Evolutionary conservation across 2,113 vertebrate genomes (phyloP).

Genomic region (Pseudorasbora parva): DNA sequence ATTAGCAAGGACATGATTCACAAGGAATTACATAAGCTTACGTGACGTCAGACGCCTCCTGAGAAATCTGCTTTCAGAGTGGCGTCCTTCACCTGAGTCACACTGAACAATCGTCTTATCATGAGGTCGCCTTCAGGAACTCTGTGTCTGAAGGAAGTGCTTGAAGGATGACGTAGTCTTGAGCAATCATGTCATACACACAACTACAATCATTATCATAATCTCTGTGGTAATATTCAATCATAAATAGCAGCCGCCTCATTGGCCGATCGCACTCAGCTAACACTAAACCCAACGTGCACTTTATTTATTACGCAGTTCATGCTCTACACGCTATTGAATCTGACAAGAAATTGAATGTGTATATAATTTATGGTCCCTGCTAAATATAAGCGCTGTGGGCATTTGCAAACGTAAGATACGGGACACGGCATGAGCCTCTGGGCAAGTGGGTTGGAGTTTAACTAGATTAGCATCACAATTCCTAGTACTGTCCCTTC

Average conservation of each 20-base stretch:
- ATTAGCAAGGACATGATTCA: slow-evolving; percentile 24
- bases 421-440: neutral
- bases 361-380: slow-evolving; percentile 45
- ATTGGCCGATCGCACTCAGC: neutral
- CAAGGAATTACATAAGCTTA: neutral
- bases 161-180: neutral
- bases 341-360: slow-evolving; percentile 29
- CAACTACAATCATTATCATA: slow-evolving; percentile 11
- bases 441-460: neutral
- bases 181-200: neutral
- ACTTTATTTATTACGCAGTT: neutral
- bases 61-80: neutral
- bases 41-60: neutral
- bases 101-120: neutral
- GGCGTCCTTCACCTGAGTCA: neutral
- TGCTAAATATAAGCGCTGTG: slow-evolving; percentile 32
- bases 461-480: too few species aligned
- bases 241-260: neutral
- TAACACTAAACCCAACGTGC: neutral
- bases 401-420: neutral
- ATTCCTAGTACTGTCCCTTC: neutral
- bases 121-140: neutral
- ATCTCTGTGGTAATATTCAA: slow-evolving; percentile 10
- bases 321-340: neutral
- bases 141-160: too few species aligned